phyloP scores from a whole-genome alignment of 2,888 invertebrate genomes.

The Drosophila aldrichi region DNA sequence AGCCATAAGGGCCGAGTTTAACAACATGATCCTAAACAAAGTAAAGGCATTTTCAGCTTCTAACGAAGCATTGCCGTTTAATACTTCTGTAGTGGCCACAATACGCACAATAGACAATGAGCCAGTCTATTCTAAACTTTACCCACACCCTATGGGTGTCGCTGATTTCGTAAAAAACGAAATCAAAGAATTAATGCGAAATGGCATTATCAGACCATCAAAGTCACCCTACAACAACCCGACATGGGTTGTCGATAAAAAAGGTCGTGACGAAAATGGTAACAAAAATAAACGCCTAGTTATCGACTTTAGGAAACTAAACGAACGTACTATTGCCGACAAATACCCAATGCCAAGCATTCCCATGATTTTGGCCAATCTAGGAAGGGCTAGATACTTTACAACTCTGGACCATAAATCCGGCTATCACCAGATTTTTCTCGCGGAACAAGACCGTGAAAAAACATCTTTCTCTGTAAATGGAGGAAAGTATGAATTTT shows the following conservation, averaged over 20 bases:
- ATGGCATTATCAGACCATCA: not conserved
- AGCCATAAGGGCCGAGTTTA: not conserved
- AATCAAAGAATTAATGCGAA: not conserved
- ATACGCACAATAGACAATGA: not conserved
- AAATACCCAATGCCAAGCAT: not conserved
- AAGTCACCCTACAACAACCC: not conserved
- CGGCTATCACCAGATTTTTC: not conserved
- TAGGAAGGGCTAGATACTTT: not conserved
- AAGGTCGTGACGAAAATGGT: not conserved
- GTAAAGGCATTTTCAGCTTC: not conserved
- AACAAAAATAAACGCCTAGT: slow-evolving; percentile 1
- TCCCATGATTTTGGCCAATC: not conserved
- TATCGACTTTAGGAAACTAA: not conserved
- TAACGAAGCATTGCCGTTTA: not conserved
- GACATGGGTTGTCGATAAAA: slow-evolving; percentile 1
- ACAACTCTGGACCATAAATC: not conserved
- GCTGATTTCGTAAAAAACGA: not conserved
- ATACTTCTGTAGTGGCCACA: not conserved
- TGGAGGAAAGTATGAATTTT: not conserved
- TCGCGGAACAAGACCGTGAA: not conserved
- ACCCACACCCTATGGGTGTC: not conserved
- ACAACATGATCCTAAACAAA: not conserved
- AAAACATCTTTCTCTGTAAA: not conserved
- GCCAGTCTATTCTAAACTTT: slow-evolving; percentile 2
- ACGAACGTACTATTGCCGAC: not conserved